phyloP scores from a whole-genome alignment of 2,113 vertebrate genomes.

The Chitala chitala region DNA sequence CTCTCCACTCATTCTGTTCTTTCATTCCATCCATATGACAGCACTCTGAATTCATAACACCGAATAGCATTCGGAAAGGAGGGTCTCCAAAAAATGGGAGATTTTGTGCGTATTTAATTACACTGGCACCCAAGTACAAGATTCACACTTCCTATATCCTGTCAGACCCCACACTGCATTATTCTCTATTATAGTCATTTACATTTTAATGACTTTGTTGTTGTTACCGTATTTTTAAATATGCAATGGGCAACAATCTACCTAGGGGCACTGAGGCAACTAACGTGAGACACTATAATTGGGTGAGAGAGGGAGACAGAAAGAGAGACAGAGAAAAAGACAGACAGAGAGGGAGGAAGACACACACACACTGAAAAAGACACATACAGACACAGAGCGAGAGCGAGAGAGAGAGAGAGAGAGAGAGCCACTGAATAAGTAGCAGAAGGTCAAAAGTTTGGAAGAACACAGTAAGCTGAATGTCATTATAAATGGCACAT shows the following conservation, averaged over 20 bases:
- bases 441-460: too few species aligned
- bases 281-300: background rate
- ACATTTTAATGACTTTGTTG: constrained; percentile 15
- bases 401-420: too few species aligned
- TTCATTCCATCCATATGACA: background rate
- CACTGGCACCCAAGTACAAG: background rate
- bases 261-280: background rate
- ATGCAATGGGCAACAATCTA: too few species aligned
- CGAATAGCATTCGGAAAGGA: background rate
- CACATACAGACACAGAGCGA: too few species aligned
- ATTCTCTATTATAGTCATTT: constrained; percentile 8
- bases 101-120: background rate
- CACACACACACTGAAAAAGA: too few species aligned
- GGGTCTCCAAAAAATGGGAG: background rate
- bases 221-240: background rate
- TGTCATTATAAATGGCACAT: too few species aligned
- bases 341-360: too few species aligned
- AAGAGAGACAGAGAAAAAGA: background rate
- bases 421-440: too few species aligned
- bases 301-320: too few species aligned
- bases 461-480: too few species aligned
- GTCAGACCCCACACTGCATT: constrained; percentile 1
- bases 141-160: background rate
- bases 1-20: background rate
- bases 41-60: background rate